phyloP scores from a whole-genome alignment of 2,113 vertebrate genomes.

The Puntigrus tetrazona region DNA sequence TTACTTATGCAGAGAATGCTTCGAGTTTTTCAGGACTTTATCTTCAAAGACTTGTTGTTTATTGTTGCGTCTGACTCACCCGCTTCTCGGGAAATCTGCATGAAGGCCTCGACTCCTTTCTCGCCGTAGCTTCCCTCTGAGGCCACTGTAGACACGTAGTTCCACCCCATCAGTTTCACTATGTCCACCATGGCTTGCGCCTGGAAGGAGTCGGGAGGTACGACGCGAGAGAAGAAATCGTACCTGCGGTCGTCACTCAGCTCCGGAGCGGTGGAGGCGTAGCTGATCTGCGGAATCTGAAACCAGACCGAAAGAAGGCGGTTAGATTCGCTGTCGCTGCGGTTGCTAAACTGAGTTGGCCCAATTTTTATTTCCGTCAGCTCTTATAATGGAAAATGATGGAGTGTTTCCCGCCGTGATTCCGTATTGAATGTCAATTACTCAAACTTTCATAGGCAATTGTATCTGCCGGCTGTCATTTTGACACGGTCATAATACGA shows the following conservation, averaged over 20 bases:
- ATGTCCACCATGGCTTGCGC: slow-evolving; percentile 99
- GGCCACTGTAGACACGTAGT: slow-evolving; percentile 95
- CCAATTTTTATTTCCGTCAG: slow-evolving; percentile 17
- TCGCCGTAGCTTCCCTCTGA: slow-evolving; percentile 98
- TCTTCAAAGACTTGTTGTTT: neutral
- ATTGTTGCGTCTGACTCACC: slow-evolving; percentile 74
- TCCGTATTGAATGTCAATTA: slow-evolving; percentile 29
- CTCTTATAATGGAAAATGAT: slow-evolving; percentile 13
- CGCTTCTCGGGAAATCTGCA: slow-evolving; percentile 95
- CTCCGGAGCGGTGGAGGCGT: slow-evolving; percentile 96
- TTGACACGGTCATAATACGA: neutral
- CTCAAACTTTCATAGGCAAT: slow-evolving; percentile 16
- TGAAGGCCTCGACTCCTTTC: slow-evolving; percentile 97
- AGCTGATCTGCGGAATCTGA: slow-evolving; percentile 98
- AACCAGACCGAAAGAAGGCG: slow-evolving; percentile 59
- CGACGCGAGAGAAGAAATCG: slow-evolving; percentile 98
- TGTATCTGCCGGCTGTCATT: neutral
- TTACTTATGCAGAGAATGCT: neutral
- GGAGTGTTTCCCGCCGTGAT: neutral
- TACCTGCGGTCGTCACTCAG: slow-evolving; percentile 95
- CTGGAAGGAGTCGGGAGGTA: slow-evolving; percentile 97
- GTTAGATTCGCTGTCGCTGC: neutral
- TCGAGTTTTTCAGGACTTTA: neutral
- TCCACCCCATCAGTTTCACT: slow-evolving; percentile 92
- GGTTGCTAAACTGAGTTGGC: neutral